Base-by-base conservation (phyloP, 2,113 vertebrate genomes). In the Aegithalos caudatus region DNA sequence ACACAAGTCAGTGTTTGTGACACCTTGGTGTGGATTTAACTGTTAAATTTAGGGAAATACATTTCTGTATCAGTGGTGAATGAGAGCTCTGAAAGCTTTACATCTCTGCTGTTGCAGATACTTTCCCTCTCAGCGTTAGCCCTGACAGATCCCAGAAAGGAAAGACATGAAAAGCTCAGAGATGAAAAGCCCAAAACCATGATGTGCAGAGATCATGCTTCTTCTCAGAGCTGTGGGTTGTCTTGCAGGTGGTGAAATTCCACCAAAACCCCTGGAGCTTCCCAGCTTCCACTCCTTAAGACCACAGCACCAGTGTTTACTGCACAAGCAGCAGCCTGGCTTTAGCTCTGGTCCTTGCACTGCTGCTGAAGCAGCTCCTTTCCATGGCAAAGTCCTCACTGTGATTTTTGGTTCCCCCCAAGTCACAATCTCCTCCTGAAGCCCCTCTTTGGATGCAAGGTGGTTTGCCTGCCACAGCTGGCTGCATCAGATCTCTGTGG, bases 121-220 rank as follows among this genome's bases (percentile, higher is more conserved):
- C 38, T 28, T 71, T 74, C 27, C 12, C 67, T 79, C 61, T 53
- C 60, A 29, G 29, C 0, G 0, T 69, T 47, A 69, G 17, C 8
- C 54, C 54, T 62, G 78, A 23, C 2, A 4, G 38, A 54, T 7
- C 33, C 21, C 15, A 45, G 71, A 54, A 62, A 83, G 42, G 35
- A 22, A 70, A 80, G 16, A 8, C 3, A 5, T 23, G 48, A 50
- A 71, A 80, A 38, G 19, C 25, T 71, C 56, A n/a, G 64, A 74
- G 64, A 33, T 28, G 8, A 81, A 92, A 92, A 84, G 23, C 33
- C 23, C 73, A 87, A 87, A 77, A 22, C 23, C 38, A 11, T 0
- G 0, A 5, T 1, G 3, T 61, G 37, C 37, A 0, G 0, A 25
- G 50, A 78, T 33, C 12, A 11, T 0, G 0, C 28, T 61, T 45